Evolutionary conservation across 2,113 vertebrate species (phyloP), one percentile per base, ranked within the genome.

Genomic region (Engystomops pustulosus): DNA sequence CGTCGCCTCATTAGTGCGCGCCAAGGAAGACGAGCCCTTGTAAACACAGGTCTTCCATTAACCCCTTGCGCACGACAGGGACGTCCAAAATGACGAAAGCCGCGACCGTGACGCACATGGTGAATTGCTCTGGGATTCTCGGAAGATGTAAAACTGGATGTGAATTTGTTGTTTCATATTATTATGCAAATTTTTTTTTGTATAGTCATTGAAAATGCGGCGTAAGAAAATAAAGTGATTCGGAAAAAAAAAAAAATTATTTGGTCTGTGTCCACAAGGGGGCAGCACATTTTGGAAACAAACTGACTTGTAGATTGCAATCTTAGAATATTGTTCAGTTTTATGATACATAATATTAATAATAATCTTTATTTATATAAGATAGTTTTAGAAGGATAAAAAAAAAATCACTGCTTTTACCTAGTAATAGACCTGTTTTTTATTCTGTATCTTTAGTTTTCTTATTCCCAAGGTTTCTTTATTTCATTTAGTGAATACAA

Each of bases 211-310:
- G 18, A 6, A 65, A 34, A 18, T 32, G 0, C 5, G 27, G 0
- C 1, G 4, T 69, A n/a, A n/a, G 20, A 23, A 38, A 38, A 20
- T 10, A 69, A n/a, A n/a, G 32, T 41, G 23, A 6, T 12, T 38
- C 3, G 8, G 12, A 32, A 70, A 70, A 41, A 38, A 41, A 41
- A 41, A 12, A 15, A 15, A 14, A 25, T 72, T n/a, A 25, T 4
- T 12, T 45, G 11, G 41, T 1, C 14, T 15, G 7, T 15, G 10
- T 45, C 69, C 69, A 72, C 69, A 44, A 47, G 69, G 27, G 69
- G 69, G 69, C 69, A 72, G 69, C 69, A 72, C 69, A 6, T 15
- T 25, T 25, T 72, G 38, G 14, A 23, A 27, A 15, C 23, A 72
- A 45, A 11, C 0, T 1, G 18, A 41, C 36, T 15, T n/a, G 3